A percentile compares a stretch with the other conserved stretches of the same genome.
Evolutionary conservation across 2,888 invertebrate genomes (phyloP).

Genomic region (Drosophila subquinaria): DNA sequence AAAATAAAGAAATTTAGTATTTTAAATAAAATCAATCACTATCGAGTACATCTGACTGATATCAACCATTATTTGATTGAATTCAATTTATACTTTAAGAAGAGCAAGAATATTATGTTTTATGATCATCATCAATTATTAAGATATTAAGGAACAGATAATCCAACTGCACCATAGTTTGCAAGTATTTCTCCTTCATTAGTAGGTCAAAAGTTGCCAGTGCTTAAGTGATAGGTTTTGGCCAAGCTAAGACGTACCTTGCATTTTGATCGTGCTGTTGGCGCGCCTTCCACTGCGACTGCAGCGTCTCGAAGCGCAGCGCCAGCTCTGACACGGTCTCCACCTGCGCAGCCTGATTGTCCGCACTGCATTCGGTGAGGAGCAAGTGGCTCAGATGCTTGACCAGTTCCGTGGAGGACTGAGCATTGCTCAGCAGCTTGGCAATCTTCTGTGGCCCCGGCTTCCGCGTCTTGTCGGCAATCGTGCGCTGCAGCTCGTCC

Average conservation of each 20-base stretch:
- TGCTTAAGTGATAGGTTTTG: not conserved
- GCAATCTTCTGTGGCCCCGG: constrained; percentile 90
- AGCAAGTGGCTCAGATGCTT: constrained; percentile 92
- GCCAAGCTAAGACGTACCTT: constrained; percentile 87
- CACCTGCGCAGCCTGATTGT: constrained; percentile 88
- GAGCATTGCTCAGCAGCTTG: constrained; percentile 91
- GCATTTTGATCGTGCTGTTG: constrained; percentile 92
- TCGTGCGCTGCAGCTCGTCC: constrained; percentile 88
- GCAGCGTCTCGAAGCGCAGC: constrained; percentile 89
- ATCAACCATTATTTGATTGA: not conserved
- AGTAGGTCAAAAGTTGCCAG: constrained; percentile 6
- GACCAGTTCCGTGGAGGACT: constrained; percentile 92
- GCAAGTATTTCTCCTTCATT: constrained; percentile 40
- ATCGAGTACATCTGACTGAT: no score
- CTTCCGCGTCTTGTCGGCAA: constrained; percentile 87
- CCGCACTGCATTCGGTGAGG: constrained; percentile 90
- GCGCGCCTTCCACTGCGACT: constrained; percentile 90
- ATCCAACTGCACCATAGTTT: constrained; percentile 11
- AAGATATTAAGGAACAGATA: not conserved
- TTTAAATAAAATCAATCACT: no score
- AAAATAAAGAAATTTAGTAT: no score
- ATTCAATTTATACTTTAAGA: not conserved
- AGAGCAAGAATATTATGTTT: not conserved
- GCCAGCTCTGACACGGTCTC: constrained; percentile 89
- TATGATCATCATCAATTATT: not conserved